Conservation (phyloP, 2,888 invertebrate species). For the Schrankia costaestrigalis region DNA sequence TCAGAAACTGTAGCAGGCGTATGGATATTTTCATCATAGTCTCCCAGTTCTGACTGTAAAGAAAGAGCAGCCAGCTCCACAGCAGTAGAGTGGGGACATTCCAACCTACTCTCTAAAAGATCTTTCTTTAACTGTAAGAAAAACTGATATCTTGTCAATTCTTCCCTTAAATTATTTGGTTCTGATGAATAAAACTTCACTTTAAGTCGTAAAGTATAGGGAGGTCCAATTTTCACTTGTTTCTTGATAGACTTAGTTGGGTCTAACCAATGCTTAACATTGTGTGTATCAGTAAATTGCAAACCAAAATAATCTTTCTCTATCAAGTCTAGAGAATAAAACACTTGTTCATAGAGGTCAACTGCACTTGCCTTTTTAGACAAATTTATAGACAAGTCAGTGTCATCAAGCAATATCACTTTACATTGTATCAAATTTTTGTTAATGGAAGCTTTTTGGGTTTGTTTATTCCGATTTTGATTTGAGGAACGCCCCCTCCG, state of each 20-base stretch:
- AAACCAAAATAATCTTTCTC: constrained; percentile 99
- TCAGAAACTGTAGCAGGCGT: constrained; percentile 98
- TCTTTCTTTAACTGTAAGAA: constrained; percentile 98
- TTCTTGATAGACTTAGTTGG: constrained; percentile 98
- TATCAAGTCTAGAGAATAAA: constrained; percentile 97
- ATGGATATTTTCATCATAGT: constrained; percentile 95
- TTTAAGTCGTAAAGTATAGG: constrained; percentile 95
- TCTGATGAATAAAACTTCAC: constrained; percentile 99
- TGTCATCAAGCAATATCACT: constrained; percentile 96
- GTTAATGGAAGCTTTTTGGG: constrained; percentile 74
- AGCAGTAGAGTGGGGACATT: constrained; percentile 92
- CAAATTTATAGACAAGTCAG: constrained; percentile 95
- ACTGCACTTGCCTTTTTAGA: constrained; percentile 97
- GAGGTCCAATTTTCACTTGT: constrained; percentile 99
- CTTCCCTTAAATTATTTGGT: constrained; percentile 97
- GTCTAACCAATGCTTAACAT: constrained; percentile 99
- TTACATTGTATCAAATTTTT: constrained; percentile 96
- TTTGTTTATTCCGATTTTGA: constrained; percentile 75
- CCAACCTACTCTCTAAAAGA: constrained; percentile 93
- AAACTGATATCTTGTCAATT: constrained; percentile 98
- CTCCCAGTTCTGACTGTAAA: constrained; percentile 98
- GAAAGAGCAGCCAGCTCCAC: constrained; percentile 95
- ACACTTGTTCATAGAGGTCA: constrained; percentile 98
- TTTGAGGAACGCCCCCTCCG: constrained; percentile 83
- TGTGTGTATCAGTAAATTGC: constrained; percentile 98